Evolutionary conservation across 2,888 invertebrate genomes (phyloP), one percentile per base, ranked within the genome.

Genomic region (Eremobia ochroleuca): DNA sequence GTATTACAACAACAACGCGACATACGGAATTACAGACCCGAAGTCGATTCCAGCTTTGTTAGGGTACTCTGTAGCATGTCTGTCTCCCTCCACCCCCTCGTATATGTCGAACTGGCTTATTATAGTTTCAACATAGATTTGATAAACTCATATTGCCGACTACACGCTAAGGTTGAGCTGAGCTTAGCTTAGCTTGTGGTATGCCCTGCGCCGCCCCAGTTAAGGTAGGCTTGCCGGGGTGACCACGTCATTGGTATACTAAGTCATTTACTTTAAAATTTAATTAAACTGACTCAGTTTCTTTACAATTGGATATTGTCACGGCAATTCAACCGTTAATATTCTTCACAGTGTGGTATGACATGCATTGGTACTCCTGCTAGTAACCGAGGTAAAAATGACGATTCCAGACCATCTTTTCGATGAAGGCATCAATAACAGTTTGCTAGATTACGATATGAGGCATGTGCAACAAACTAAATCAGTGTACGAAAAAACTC

Each of bases 331-430:
- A 52, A 77, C 83, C 83, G 88, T 91, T 90, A 90, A 87, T 91
- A 84, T 66, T 61, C 55, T 61, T 61, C 61, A 68, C 68, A 64
- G 72, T 74, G 80, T 43, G 28, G 40, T 34, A 8, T 34, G 46
- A 68, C 66, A 68, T 69, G 58, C 43, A 62, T 49, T 49, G 61
- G n/a, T 64, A 62, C 82, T 83, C 73, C 72, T 84, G 76, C 73
- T 76, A 15, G 68, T 71, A 31, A 34, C 58, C 3, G 59, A 76
- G 73, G 76, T 3, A 25, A 81, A 13, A 34, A 89, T 88, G 76
- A 93, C 94, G 94, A 96, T 97, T 81, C 92, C 95, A 2, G 97
- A 97, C 73, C 91, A 96, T 81, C 88, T 94, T 68, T 96, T 96
- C 75, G 97, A 97, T 59, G 96, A 96, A 81, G 94, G 94, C 8